A percentile compares a stretch with the other conserved stretches of the same genome.
phyloP scores from a whole-genome alignment of 1,140 invertebrate species.

The Adelges cooleyi region DNA sequence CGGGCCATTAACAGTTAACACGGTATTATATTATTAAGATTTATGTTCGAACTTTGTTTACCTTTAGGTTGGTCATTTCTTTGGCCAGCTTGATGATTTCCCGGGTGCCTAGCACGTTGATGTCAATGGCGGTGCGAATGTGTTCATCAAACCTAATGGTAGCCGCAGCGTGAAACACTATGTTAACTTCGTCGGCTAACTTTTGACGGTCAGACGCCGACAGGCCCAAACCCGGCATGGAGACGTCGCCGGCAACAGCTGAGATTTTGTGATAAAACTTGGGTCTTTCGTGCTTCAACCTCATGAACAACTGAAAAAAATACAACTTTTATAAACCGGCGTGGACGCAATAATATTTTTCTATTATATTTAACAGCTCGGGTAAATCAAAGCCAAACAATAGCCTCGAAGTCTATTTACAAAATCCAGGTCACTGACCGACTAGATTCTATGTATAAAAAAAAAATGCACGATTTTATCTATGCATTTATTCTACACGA shows the following conservation, averaged over 20 bases:
- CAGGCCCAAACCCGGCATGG: slow-evolving; percentile 42
- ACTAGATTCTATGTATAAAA: too few relatives aligned
- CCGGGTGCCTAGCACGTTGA: slow-evolving; percentile 55
- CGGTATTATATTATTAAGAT: not conserved
- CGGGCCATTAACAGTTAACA: not conserved
- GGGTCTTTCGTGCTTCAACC: slow-evolving; percentile 32
- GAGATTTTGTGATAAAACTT: slow-evolving; percentile 47
- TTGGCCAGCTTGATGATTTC: slow-evolving; percentile 51
- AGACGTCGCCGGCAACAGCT: slow-evolving; percentile 46
- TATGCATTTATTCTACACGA: too few relatives aligned
- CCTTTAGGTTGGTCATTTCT: slow-evolving; percentile 54
- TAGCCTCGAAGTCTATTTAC: too few relatives aligned
- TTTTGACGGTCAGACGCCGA: slow-evolving; percentile 38
- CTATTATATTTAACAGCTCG: too few relatives aligned
- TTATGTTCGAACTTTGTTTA: too few relatives aligned
- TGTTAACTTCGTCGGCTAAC: slow-evolving; percentile 49
- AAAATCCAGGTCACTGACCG: too few relatives aligned
- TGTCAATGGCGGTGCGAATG: slow-evolving; percentile 49
- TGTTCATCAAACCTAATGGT: slow-evolving; percentile 60
- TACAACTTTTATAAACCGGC: slow-evolving; percentile 43
- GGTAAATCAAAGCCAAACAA: too few relatives aligned
- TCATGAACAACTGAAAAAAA: slow-evolving; percentile 34
- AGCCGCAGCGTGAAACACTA: slow-evolving; percentile 58
- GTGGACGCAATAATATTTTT: too few relatives aligned
- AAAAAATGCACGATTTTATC: too few relatives aligned